A percentile compares a stretch with the other conserved stretches of the same genome.
Evolutionary conservation across 2,113 vertebrate genomes (phyloP).

Genomic region (Dendropsophus ebraccatus): DNA sequence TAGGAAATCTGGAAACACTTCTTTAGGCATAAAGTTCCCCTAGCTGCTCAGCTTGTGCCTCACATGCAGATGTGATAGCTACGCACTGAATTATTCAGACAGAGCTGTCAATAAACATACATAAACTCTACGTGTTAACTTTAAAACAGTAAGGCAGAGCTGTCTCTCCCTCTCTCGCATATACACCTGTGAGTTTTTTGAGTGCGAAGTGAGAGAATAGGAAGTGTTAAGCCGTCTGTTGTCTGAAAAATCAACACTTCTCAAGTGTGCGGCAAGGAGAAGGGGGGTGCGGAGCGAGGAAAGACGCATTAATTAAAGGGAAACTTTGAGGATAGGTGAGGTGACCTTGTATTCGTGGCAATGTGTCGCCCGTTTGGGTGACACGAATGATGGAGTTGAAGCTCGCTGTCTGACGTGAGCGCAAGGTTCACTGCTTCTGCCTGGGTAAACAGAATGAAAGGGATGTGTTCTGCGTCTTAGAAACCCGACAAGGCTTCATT

Average conservation of each 20-base stretch:
- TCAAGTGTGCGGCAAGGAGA: not conserved
- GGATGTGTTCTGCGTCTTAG: not conserved
- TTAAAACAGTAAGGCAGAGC: not conserved
- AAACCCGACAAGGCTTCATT: not conserved
- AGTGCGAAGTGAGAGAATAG: conserved; percentile 27
- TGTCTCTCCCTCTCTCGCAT: not conserved
- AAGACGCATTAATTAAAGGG: conserved; percentile 44
- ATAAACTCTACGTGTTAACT: not conserved
- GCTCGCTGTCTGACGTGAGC: conserved; percentile 12
- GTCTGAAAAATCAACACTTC: conserved; percentile 27
- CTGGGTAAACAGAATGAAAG: conserved; percentile 36
- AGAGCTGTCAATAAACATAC: conserved; percentile 5
- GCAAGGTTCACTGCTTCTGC: conserved; percentile 51
- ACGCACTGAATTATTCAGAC: conserved; percentile 4
- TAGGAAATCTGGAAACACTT: not conserved
- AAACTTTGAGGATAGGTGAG: conserved; percentile 32
- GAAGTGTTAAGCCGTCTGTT: conserved; percentile 30
- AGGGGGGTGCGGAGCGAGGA: not conserved
- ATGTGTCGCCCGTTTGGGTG: conserved; percentile 44
- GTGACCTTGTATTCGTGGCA: conserved; percentile 41
- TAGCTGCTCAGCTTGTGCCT: not conserved
- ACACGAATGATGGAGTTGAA: conserved; percentile 43
- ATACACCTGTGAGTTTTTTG: conserved; percentile 22
- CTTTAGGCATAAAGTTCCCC: not conserved
- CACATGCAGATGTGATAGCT: not conserved